Evolutionary conservation across 2,888 invertebrate genomes (phyloP).

Genomic region (Metellina segmentata): DNA sequence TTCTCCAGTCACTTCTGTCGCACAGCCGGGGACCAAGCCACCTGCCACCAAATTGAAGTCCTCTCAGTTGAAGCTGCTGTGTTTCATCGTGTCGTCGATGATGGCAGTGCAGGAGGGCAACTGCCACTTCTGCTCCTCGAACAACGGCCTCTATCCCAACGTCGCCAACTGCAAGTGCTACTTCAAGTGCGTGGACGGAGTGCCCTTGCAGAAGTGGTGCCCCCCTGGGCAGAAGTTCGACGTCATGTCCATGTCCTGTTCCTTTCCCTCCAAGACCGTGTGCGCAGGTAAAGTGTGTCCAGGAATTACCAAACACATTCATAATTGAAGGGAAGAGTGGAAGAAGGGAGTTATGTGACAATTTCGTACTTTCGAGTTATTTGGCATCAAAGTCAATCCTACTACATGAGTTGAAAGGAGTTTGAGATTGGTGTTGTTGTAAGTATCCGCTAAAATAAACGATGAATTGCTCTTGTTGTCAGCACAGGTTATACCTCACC

Average conservation of each 20-base stretch:
- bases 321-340: no score
- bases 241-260: constrained; percentile 70
- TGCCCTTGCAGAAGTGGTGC: constrained; percentile 66
- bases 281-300: constrained; percentile 61
- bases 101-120: constrained; percentile 58
- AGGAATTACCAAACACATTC: no score
- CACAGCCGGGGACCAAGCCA: neutral
- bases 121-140: constrained; percentile 56
- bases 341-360: no score
- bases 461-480: no score
- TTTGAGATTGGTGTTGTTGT: no score
- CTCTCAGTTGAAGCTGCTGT: constrained; percentile 47
- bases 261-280: constrained; percentile 57
- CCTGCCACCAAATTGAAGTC: neutral
- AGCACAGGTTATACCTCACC: no score
- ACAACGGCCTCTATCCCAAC: constrained; percentile 63
- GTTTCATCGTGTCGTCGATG: constrained; percentile 61
- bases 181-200: constrained; percentile 65
- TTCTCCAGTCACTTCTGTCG: neutral
- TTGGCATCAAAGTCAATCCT: no score
- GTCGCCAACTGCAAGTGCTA: constrained; percentile 71
- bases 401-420: no score
- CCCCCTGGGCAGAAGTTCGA: constrained; percentile 71
- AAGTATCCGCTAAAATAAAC: no score
- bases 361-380: no score